These are phyloP conservation scores for Hypsibius dujardini DNA, from an alignment of 1,140 invertebrate genomes.

Conservation along the genomic window DNA sequence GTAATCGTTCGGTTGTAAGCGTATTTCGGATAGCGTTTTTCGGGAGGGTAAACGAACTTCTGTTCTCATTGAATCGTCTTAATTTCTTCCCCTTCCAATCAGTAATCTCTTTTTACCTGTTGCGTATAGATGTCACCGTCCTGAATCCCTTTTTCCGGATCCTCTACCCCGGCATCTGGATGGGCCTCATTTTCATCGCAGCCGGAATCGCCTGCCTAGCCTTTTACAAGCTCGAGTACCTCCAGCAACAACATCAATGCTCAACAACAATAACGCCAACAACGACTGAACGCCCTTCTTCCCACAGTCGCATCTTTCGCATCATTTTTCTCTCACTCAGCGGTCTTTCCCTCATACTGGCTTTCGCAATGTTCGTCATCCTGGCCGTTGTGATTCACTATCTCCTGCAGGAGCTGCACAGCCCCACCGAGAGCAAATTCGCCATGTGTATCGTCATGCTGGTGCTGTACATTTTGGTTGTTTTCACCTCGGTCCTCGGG, in stretches of 20 bases:
- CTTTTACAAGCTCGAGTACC: background rate
- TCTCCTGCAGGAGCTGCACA: background rate
- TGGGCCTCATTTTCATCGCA: background rate
- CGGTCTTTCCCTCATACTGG: background rate
- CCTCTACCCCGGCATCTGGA: background rate
- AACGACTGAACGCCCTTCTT: background rate
- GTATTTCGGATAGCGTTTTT: no score
- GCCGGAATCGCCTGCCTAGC: background rate
- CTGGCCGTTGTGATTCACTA: background rate
- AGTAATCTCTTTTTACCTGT: background rate
- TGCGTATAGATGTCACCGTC: background rate
- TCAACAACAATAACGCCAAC: background rate
- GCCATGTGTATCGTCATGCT: background rate
- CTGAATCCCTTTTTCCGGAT: background rate
- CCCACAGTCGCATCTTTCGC: background rate
- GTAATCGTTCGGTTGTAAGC: no score
- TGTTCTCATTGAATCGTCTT: no score
- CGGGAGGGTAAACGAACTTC: no score
- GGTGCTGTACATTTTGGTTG: background rate
- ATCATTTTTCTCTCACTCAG: background rate
- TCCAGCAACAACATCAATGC: background rate
- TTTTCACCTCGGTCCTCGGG: background rate
- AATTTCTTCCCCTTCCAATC: background rate
- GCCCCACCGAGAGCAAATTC: background rate
- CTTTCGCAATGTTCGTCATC: background rate